These are phyloP conservation scores for Phenganax stokvisi DNA, from an alignment of 92 coral and sea anemone species.

Conservation along the genomic window DNA sequence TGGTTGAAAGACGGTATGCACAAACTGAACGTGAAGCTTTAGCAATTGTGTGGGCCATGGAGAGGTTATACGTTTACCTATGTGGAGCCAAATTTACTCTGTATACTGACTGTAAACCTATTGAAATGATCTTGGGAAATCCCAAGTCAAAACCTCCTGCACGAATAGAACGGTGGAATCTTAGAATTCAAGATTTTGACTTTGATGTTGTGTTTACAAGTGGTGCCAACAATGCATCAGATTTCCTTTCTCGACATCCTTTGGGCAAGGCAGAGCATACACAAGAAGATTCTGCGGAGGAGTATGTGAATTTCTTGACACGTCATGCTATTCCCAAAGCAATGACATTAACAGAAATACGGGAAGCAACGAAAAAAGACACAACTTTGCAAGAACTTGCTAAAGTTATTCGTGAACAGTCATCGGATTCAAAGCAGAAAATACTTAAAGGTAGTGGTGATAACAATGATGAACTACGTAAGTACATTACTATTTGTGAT, in stretches of 20 bases:
- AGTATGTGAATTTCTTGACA: slow-evolving; percentile 12
- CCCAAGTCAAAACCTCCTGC: slow-evolving; percentile 35
- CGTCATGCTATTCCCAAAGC: slow-evolving; percentile 19
- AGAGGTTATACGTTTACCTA: slow-evolving; percentile 20
- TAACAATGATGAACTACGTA: no score
- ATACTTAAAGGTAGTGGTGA: no score
- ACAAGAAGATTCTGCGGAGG: not conserved
- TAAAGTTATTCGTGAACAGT: no score
- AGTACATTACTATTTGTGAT: no score
- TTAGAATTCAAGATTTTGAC: slow-evolving; percentile 22
- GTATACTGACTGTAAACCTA: slow-evolving; percentile 34
- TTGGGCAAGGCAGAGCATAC: not conserved
- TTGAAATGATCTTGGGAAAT: slow-evolving; percentile 27
- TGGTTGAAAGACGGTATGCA: not conserved
- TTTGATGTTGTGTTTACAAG: not conserved
- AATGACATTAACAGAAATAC: slow-evolving; percentile 17
- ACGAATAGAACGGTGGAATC: slow-evolving; percentile 34
- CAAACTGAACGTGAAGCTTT: no score
- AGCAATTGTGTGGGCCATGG: slow-evolving; percentile 5
- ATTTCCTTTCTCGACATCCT: slow-evolving; percentile 23
- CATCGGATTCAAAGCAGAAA: no score
- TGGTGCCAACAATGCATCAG: slow-evolving; percentile 18
- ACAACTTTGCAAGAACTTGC: no score
- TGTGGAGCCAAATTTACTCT: slow-evolving; percentile 27
- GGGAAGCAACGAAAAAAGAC: not conserved